These are phyloP conservation scores for Parapsyche elsis DNA, from an alignment of 1,140 invertebrate species.

Conservation along the genomic window DNA sequence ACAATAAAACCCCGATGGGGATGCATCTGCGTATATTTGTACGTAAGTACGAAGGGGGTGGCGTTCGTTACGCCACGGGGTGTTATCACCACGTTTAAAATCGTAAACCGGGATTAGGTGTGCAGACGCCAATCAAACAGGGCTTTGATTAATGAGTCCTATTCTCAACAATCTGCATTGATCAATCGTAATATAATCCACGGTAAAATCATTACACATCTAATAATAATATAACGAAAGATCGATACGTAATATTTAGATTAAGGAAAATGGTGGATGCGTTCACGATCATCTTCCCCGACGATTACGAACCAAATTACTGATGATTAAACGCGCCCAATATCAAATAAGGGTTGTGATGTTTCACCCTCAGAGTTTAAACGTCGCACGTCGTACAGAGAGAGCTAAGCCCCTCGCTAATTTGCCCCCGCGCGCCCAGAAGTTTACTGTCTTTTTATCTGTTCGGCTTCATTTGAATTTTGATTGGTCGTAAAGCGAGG, in stretches of 20 bases:
- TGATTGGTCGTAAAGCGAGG: constrained; percentile 51
- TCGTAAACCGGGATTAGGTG: constrained; percentile 51
- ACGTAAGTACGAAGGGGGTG: neutral
- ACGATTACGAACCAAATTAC: no score
- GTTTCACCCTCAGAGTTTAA: neutral
- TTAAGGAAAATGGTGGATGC: no score
- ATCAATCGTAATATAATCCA: no score
- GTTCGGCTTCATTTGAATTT: constrained; percentile 53
- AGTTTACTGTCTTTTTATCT: constrained; percentile 49
- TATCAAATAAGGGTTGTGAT: no score
- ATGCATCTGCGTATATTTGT: neutral
- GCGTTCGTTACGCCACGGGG: constrained; percentile 9
- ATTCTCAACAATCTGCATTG: no score
- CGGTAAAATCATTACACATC: no score
- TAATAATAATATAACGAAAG: no score
- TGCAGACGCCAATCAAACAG: constrained; percentile 48
- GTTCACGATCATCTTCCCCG: no score
- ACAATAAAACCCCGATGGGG: constrained; percentile 17
- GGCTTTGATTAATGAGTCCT: constrained; percentile 54
- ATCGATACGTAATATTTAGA: no score
- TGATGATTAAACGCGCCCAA: no score
- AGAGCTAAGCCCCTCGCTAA: constrained; percentile 40
- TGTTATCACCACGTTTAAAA: constrained; percentile 49
- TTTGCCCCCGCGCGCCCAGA: constrained; percentile 29
- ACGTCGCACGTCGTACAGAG: neutral